phyloP scores from a whole-genome alignment of 2,113 vertebrate genomes.

The Lanius ludovicianus region DNA sequence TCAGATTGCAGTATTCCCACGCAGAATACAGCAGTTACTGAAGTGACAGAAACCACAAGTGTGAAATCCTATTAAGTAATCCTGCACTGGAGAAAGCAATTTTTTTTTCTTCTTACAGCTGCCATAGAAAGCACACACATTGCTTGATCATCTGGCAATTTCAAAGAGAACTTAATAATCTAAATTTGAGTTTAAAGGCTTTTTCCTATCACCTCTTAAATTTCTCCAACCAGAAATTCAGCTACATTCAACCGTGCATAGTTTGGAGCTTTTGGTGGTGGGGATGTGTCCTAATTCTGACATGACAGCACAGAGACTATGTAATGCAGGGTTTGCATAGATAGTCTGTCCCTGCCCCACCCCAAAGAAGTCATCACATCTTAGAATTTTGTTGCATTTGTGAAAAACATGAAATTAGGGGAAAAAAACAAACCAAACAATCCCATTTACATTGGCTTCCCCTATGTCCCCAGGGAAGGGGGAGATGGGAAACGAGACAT shows the following conservation, averaged over 20 bases:
- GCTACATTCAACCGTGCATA: not conserved
- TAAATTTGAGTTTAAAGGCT: not conserved
- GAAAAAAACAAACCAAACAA: not conserved
- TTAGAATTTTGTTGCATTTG: not conserved
- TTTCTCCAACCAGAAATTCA: not conserved
- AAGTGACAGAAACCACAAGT: not conserved
- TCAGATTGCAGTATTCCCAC: not conserved
- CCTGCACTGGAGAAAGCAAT: not conserved
- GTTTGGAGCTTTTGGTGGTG: not conserved
- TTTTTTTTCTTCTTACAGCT: not conserved
- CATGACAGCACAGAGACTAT: not conserved
- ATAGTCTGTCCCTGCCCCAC: not conserved
- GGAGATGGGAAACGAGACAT: not conserved
- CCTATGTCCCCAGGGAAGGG: not conserved
- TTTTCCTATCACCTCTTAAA: not conserved
- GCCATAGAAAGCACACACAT: not conserved
- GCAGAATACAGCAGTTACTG: not conserved
- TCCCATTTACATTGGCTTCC: not conserved
- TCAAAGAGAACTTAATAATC: not conserved
- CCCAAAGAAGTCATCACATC: not conserved
- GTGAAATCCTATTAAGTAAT: not conserved
- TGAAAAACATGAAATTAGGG: not conserved
- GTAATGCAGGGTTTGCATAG: conserved; percentile 21
- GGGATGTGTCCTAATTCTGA: not conserved
- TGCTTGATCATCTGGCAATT: not conserved